Percentiles rank a stretch among this genome's conserved stretches.
These are phyloP conservation scores for Casuarius casuarius DNA, from an alignment of 2,113 vertebrate species.

Conservation along the genomic window DNA sequence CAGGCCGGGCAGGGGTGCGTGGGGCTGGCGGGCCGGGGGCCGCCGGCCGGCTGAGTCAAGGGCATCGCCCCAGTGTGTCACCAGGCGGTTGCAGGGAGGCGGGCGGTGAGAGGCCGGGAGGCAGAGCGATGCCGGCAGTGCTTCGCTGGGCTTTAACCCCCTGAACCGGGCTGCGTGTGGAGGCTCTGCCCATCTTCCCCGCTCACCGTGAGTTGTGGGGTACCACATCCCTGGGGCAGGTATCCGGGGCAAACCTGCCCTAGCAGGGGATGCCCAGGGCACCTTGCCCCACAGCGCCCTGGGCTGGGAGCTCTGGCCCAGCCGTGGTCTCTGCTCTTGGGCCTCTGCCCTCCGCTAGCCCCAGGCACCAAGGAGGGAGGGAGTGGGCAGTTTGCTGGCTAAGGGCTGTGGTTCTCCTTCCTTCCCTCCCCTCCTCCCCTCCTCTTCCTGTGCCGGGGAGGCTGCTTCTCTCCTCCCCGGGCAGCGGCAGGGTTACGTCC, in stretches of 20 bases:
- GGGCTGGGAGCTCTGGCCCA: not conserved
- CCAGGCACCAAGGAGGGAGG: not conserved
- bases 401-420: slow-evolving; percentile 60
- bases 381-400: not conserved
- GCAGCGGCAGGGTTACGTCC: not conserved
- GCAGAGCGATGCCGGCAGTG: fast-evolving
- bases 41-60: not conserved
- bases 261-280: not conserved
- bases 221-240: not conserved
- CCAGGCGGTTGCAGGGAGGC: no score
- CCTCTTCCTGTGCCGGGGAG: slow-evolving; percentile 53
- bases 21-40: not conserved
- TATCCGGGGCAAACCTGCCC: not conserved
- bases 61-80: not conserved
- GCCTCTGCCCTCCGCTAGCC: not conserved
- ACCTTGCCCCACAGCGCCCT: not conserved
- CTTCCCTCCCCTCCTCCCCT: slow-evolving; percentile 68
- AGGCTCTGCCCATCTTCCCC: not conserved
- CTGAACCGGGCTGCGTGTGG: fast-evolving
- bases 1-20: no score
- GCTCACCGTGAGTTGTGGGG: not conserved
- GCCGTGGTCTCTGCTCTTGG: fast-evolving
- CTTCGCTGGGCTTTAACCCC: not conserved
- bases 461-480: slow-evolving; percentile 29
- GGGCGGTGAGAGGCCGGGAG: not conserved